phyloP scores from a whole-genome alignment of 2,797 vertebrate genomes.

The Esox lucius region DNA sequence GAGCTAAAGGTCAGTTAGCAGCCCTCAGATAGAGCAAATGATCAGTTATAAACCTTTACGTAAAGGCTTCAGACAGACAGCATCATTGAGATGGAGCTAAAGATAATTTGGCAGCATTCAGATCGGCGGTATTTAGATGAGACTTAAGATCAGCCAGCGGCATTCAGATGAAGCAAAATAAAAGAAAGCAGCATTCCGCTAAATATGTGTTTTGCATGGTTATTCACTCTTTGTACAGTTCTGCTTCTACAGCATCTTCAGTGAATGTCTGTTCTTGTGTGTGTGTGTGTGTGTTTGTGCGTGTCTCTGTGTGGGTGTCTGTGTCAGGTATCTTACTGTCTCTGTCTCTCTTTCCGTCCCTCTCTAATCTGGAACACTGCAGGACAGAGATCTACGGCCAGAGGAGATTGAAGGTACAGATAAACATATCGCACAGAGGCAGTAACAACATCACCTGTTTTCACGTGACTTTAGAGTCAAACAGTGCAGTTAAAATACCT shows the following conservation, averaged over 20 bases:
- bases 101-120: no score
- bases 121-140: no score
- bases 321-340: slow-evolving; percentile 19
- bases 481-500: no score
- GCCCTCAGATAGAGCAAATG: background rate
- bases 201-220: no score
- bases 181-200: no score
- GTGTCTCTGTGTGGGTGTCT: slow-evolving; percentile 20
- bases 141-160: no score
- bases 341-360: slow-evolving; percentile 39
- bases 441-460: background rate
- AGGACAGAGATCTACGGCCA: slow-evolving; percentile 81
- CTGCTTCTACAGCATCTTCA: background rate
- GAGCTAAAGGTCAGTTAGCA: background rate
- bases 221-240: background rate
- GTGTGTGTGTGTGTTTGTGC: background rate
- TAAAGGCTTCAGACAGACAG: no score
- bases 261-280: no score
- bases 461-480: no score
- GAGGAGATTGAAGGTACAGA: slow-evolving; percentile 82
- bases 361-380: slow-evolving; percentile 32
- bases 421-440: background rate
- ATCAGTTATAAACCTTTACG: no score
- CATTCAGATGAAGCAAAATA: no score
- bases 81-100: no score